Conservation (phyloP, 2,797 vertebrate genomes). For the Champsocephalus esox region DNA sequence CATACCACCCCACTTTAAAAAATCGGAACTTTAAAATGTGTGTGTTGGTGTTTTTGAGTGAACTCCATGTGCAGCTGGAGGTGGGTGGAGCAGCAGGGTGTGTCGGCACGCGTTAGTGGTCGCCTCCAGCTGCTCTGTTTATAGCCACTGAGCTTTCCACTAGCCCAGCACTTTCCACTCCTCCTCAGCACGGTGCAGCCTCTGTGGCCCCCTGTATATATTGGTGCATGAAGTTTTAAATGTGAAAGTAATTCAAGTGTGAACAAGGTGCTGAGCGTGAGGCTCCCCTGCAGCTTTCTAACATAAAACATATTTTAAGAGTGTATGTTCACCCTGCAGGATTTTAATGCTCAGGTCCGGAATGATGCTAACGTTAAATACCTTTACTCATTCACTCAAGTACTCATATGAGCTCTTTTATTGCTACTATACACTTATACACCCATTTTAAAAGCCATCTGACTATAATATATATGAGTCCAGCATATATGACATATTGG, state of each 20-base stretch:
- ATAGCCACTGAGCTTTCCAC: constrained; percentile 61
- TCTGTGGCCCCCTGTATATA: constrained; percentile 36
- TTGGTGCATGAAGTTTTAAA: constrained; percentile 6
- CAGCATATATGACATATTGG: too few species aligned
- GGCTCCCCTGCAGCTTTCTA: constrained; percentile 38
- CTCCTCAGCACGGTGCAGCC: constrained; percentile 36
- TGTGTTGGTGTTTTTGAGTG: constrained; percentile 12
- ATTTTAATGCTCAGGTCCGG: too few species aligned
- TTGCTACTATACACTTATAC: too few species aligned
- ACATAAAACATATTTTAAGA: constrained; percentile 16
- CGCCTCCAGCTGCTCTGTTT: constrained; percentile 49
- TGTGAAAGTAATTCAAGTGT: constrained; percentile 27
- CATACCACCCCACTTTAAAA: too few species aligned
- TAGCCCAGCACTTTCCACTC: constrained; percentile 70
- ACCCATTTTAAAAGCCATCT: too few species aligned
- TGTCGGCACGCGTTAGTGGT: constrained; percentile 64
- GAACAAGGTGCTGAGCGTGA: constrained; percentile 55
- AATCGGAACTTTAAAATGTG: not conserved
- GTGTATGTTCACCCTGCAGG: not conserved
- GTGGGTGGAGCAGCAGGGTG: constrained; percentile 52
- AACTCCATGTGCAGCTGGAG: constrained; percentile 46
- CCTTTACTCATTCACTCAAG: too few species aligned
- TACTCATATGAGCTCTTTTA: not conserved
- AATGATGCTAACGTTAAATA: not conserved
- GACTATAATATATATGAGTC: too few species aligned